Percentiles rank a stretch among this genome's conserved stretches.
Conservation (phyloP, 2,888 invertebrate species). For the Teinopalpus imperialis region DNA sequence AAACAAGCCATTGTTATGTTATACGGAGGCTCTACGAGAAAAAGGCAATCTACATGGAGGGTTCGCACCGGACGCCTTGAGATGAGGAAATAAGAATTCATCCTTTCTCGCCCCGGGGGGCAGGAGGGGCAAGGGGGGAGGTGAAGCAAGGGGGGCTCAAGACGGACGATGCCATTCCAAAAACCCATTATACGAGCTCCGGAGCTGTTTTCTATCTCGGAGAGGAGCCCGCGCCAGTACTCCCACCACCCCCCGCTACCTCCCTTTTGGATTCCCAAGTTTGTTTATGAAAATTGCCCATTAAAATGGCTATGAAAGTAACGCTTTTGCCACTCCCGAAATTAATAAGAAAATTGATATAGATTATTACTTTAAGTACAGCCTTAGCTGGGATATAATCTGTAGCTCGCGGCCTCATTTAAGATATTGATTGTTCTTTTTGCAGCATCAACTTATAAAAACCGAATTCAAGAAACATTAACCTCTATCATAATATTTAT, state of each 20-base stretch:
- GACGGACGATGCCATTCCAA: constrained; percentile 88
- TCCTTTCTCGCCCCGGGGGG: constrained; percentile 75
- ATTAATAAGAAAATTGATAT: constrained; percentile 81
- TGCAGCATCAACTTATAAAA: no score
- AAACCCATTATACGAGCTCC: constrained; percentile 86
- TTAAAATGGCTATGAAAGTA: constrained; percentile 81
- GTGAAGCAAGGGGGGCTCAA: constrained; percentile 71
- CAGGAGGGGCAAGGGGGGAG: constrained; percentile 37
- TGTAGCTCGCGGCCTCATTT: background rate
- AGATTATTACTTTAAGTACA: constrained; percentile 58
- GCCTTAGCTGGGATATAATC: background rate
- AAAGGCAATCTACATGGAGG: constrained; percentile 81
- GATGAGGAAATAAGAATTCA: constrained; percentile 83
- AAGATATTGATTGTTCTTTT: no score
- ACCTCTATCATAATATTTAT: no score
- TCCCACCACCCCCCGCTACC: constrained; percentile 46
- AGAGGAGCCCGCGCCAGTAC: constrained; percentile 63
- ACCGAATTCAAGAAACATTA: no score
- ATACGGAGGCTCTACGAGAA: constrained; percentile 74
- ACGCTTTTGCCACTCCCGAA: constrained; percentile 78
- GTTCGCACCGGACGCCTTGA: constrained; percentile 75
- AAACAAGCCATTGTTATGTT: constrained; percentile 80
- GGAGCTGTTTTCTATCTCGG: constrained; percentile 83
- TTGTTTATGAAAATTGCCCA: constrained; percentile 82
- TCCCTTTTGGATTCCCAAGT: constrained; percentile 71